Conservation (phyloP, 2,113 vertebrate species). For the Mobula birostris region DNA sequence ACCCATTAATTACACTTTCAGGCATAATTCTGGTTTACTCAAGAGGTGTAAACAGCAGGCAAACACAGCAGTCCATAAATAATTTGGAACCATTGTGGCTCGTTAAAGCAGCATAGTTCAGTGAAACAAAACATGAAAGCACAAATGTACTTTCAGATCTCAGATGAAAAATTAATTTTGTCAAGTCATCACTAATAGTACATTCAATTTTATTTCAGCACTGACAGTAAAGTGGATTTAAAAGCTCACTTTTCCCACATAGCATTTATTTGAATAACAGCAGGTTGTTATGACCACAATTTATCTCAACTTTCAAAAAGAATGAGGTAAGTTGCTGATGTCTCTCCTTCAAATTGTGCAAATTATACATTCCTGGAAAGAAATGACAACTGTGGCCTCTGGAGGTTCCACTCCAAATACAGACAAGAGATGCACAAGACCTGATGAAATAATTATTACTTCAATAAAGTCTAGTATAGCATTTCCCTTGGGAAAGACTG, state of each 20-base stretch:
- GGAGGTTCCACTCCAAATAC: constrained; percentile 68
- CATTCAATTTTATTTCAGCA: background rate
- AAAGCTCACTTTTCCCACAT: background rate
- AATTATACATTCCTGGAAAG: constrained; percentile 39
- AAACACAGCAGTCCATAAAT: constrained; percentile 37
- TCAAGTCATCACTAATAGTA: background rate
- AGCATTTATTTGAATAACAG: background rate
- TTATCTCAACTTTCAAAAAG: background rate
- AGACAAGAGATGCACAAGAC: constrained; percentile 70
- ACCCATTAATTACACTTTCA: constrained; percentile 6
- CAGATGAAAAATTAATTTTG: constrained; percentile 34
- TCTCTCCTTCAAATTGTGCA: background rate
- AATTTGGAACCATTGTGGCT: constrained; percentile 36
- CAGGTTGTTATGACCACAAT: background rate
- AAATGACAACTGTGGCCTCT: constrained; percentile 51
- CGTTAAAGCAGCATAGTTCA: constrained; percentile 44
- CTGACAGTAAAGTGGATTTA: background rate
- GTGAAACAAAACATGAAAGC: constrained; percentile 42
- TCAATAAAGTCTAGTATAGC: constrained; percentile 50
- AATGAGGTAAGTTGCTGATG: background rate
- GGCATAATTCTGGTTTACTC: constrained; percentile 3
- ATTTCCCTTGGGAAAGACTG: constrained; percentile 47
- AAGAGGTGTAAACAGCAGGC: constrained; percentile 28
- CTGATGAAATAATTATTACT: constrained; percentile 83
- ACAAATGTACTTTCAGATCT: constrained; percentile 28